Evolutionary conservation across 2,113 vertebrate genomes (phyloP).

Genomic region (Boleophthalmus pectinirostris): DNA sequence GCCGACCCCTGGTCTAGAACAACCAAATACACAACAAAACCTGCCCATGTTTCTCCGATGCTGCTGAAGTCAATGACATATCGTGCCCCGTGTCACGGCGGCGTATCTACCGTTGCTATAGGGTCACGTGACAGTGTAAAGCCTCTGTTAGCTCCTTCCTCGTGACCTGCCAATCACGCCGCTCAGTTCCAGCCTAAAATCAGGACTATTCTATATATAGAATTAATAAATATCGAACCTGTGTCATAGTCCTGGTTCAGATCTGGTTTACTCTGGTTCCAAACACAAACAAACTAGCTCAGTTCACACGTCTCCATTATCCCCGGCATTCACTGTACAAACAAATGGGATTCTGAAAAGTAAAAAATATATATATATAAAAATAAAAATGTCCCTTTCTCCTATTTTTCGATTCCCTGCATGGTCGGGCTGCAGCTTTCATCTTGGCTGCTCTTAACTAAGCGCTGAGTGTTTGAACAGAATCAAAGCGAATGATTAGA

Average conservation of each 20-base stretch:
- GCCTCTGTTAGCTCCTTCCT: constrained; percentile 55
- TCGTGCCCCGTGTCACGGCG: too few relatives aligned
- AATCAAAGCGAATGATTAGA: constrained; percentile 68
- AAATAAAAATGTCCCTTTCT: constrained; percentile 25
- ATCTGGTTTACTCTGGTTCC: too few relatives aligned
- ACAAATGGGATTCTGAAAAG: constrained; percentile 55
- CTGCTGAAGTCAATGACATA: too few relatives aligned
- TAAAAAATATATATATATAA: constrained; percentile 9
- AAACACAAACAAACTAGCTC: not conserved
- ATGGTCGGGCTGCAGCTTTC: constrained; percentile 61
- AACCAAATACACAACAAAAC: too few relatives aligned
- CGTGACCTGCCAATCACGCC: constrained; percentile 57
- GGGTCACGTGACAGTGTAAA: too few relatives aligned
- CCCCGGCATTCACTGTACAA: constrained; percentile 68
- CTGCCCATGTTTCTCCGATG: too few relatives aligned
- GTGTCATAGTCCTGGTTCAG: too few relatives aligned
- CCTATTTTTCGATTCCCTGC: constrained; percentile 54
- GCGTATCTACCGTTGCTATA: too few relatives aligned
- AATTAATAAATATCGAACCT: too few relatives aligned
- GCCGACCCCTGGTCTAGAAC: too few relatives aligned
- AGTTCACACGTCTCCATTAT: constrained; percentile 48
- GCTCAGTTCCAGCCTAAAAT: not conserved
- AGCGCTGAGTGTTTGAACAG: constrained; percentile 51
- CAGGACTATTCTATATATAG: too few relatives aligned
- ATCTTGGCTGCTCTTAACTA: constrained; percentile 63